Conservation (phyloP, 1,140 invertebrate genomes). For the Apis cerana region DNA sequence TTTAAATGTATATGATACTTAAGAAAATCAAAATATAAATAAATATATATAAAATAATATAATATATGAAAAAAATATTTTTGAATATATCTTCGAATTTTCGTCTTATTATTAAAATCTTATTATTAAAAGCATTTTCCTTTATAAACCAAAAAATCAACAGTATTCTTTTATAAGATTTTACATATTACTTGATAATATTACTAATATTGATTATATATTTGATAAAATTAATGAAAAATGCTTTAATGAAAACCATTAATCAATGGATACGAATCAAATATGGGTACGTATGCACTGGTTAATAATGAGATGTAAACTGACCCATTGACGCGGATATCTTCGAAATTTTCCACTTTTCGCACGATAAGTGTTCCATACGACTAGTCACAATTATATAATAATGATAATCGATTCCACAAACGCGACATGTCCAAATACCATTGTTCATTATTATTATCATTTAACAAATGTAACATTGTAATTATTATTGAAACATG, state of each 20-base stretch:
- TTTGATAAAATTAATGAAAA: background rate
- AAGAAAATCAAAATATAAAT: too few relatives aligned
- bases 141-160: background rate
- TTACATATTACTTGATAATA: background rate
- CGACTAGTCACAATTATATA: background rate
- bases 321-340: background rate
- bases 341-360: conserved; percentile 1
- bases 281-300: background rate
- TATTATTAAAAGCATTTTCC: background rate
- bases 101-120: too few relatives aligned
- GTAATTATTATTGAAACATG: background rate
- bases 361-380: background rate
- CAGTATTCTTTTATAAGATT: background rate
- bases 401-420: conserved; percentile 17
- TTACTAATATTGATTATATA: too few relatives aligned
- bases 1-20: too few relatives aligned
- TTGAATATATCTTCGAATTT: too few relatives aligned
- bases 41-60: too few relatives aligned
- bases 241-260: background rate
- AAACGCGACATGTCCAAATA: background rate
- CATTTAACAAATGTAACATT: background rate
- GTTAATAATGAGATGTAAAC: background rate
- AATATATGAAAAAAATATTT: too few relatives aligned
- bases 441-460: too few relatives aligned
- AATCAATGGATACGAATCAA: background rate